A percentile compares a stretch with the other conserved stretches of the same genome.
phyloP scores from a whole-genome alignment of 2,113 vertebrate genomes.

The Addax nasomaculatus region DNA sequence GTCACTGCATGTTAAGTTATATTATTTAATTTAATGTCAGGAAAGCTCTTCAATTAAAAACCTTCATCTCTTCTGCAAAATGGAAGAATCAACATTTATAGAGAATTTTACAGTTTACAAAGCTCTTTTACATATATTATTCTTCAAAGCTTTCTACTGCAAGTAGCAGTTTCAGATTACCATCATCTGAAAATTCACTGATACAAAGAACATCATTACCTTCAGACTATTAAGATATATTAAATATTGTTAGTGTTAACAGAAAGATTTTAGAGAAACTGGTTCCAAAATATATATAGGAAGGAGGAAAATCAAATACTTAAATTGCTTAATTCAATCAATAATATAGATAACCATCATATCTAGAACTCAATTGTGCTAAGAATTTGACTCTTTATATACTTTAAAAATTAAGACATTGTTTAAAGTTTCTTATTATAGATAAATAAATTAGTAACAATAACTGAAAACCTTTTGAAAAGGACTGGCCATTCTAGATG shows the following conservation, averaged over 20 bases:
- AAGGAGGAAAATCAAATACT: not conserved
- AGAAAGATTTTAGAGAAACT: conserved; percentile 32
- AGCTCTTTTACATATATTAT: not conserved
- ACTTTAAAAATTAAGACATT: not conserved
- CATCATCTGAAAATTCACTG: not conserved
- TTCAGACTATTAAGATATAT: not conserved
- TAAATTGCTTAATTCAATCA: conserved; percentile 20
- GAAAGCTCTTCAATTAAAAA: conserved; percentile 22
- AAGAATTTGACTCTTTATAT: not conserved
- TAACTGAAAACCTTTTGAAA: not conserved
- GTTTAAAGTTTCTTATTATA: conserved; percentile 4
- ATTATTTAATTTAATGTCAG: conserved; percentile 13
- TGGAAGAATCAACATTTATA: not conserved
- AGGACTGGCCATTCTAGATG: not conserved
- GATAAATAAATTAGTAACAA: not conserved
- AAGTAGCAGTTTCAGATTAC: not conserved
- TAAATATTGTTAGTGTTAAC: not conserved
- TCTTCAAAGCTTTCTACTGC: not conserved
- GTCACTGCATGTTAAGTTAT: not conserved
- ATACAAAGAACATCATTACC: not conserved
- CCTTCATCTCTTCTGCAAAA: not conserved
- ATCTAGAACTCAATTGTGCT: not conserved
- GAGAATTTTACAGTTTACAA: not conserved
- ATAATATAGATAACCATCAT: not conserved
- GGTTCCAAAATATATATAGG: not conserved